Conservation (phyloP, 2,888 invertebrate species). For the Sericinus montela region DNA sequence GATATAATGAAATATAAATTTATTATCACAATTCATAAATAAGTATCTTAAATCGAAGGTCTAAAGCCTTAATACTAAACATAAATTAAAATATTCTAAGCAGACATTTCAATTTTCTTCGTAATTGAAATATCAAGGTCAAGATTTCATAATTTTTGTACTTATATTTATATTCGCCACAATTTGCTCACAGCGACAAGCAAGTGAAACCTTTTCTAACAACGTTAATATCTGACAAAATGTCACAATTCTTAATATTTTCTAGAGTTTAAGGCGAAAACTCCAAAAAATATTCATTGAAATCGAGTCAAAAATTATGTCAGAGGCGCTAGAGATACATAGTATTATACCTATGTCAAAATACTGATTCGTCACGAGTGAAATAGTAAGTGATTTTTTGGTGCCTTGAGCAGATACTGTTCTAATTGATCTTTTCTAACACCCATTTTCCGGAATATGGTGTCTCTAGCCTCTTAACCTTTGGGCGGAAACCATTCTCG, state of each 20-base stretch:
- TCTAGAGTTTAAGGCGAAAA: constrained; percentile 11
- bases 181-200: constrained; percentile 17
- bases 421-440: constrained; percentile 63
- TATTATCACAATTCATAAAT: constrained; percentile 79
- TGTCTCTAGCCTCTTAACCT: constrained; percentile 66
- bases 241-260: constrained; percentile 54
- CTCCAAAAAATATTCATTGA: constrained; percentile 26
- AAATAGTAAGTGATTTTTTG: constrained; percentile 32
- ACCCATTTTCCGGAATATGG: constrained; percentile 74
- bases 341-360: constrained; percentile 49
- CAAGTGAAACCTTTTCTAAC: constrained; percentile 27
- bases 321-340: constrained; percentile 17
- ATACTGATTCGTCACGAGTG: constrained; percentile 60
- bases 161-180: constrained; percentile 31
- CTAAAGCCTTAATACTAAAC: constrained; percentile 59
- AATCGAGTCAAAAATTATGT: constrained; percentile 24
- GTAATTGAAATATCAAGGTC: constrained; percentile 31
- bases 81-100: constrained; percentile 66
- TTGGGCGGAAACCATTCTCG: constrained; percentile 72
- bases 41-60: constrained; percentile 57
- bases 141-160: constrained; percentile 40
- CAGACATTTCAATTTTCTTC: constrained; percentile 43
- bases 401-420: constrained; percentile 22
- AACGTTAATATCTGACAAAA: constrained; percentile 33
- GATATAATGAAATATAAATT: constrained; percentile 51